Conservation (phyloP, 2,113 vertebrate genomes). For the Pheucticus melanocephalus region DNA sequence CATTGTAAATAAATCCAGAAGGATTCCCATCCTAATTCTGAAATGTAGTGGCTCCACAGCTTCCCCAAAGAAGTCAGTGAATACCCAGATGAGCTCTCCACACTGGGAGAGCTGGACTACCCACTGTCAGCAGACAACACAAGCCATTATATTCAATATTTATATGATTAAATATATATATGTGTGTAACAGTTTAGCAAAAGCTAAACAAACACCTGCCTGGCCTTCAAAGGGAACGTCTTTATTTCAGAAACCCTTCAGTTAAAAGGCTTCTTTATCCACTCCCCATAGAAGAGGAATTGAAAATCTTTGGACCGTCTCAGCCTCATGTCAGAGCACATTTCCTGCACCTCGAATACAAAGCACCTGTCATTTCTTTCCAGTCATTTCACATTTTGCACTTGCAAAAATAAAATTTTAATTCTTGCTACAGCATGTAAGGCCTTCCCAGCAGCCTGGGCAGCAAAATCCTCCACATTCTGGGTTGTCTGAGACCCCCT, state of each 20-base stretch:
- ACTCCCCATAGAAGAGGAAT: neutral
- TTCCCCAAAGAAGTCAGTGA: neutral
- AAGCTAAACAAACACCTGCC: neutral
- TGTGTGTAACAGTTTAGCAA: neutral
- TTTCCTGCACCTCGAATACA: neutral
- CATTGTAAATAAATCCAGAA: neutral
- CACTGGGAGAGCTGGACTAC: neutral
- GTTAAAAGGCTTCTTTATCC: neutral
- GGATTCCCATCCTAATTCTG: neutral
- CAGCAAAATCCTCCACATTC: neutral
- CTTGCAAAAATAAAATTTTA: conserved; percentile 8
- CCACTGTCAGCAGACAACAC: neutral
- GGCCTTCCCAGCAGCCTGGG: neutral
- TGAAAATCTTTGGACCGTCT: neutral
- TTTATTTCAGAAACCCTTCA: neutral
- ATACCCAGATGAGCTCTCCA: neutral
- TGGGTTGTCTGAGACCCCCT: neutral
- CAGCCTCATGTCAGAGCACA: neutral
- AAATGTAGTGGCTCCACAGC: neutral
- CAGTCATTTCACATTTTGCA: neutral
- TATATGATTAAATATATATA: neutral
- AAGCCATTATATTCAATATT: neutral
- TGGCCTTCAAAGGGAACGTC: neutral
- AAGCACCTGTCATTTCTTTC: conserved; percentile 6
- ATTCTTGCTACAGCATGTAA: neutral